Base-by-base conservation (phyloP, 92 coral and sea anemone genomes). In the Epizoanthus rinbou region DNA sequence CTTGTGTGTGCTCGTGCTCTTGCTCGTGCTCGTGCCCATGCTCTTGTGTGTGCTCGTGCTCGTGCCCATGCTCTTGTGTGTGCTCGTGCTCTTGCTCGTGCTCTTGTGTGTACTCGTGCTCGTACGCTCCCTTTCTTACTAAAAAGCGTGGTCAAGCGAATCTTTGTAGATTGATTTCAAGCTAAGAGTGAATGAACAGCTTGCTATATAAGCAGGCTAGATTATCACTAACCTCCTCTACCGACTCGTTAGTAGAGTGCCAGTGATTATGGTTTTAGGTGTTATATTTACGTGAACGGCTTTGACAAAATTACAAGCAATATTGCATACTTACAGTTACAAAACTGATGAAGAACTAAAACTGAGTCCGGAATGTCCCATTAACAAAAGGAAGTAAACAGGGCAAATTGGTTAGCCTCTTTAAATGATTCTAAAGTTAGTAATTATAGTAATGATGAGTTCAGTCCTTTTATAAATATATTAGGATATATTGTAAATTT, bases 291-390 rank as follows among this genome's bases (percentile, higher is more conserved):
- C 5, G 68, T 59, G 82, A 69, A 78, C 82, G 43, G 64, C 35
- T 16, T 39, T 21, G 33, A 43, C 11, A 31, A 10, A 78, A 35
- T 62, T 16, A 21, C 54, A 41, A 8, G 54, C 54, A 50, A 37
- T 78, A 41, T 60, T 41, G 15, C 82, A 41, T 63, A 78, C 82
- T 78, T 78, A 78, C 82, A 78, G 70, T 62, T 52, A 78, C 82
- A 78, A 57, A 60, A 78, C 50, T 78, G 82, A 78, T 78, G 82
- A 39, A 78, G 82, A 78, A 78, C 71, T 19, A 78, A 60, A 78
- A 78, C 82, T 78, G 82, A 78, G 6, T 78, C 82, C 72, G 62
- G 35, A 78, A 78, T 62, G 82, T 14, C 45, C 82, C 82, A 39
- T 60, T 78, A 78, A 60, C 19, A 59, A 60, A 37, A 78, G 57